Evolutionary conservation across 2,888 invertebrate species (phyloP), one percentile per base, ranked within the genome.

Genomic region (Eupelmus urozonus): DNA sequence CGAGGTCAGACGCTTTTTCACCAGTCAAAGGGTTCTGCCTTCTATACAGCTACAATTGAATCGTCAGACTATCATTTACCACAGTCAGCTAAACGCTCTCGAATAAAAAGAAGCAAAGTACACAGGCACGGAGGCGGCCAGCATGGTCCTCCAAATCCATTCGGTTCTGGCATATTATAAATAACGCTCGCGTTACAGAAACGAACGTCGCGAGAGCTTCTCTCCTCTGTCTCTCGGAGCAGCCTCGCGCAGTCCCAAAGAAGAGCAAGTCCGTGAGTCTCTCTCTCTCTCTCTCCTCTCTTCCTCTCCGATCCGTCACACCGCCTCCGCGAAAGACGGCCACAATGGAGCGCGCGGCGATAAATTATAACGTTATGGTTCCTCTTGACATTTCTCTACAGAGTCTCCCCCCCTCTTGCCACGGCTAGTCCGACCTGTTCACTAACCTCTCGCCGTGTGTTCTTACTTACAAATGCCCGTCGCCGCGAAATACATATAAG

Each of bases 301-400:
- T 83, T 83, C 82, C 82, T 82, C 80, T 82, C 79, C 83, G 87
- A 88, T 88, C 85, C 86, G 87, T 87, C 86, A 86, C 85, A 85
- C 85, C 88, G 88, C 88, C 88, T 86, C 86, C 86, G 84, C 86
- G 83, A 83, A 84, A 84, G 84, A 85, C 85, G 82, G 80, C 81
- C 82, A 88, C 88, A 87, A 88, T 88, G 82, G 85, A 84, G 85
- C 84, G 84, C 82, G 78, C 72, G 53, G 84, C 87, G 85, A 89
- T 88, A 89, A 89, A 89, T 89, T 89, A 89, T 85, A 88, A 88
- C 87, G 86, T 89, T 89, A 89, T 87, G 86, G 87, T 87, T 86
- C 76, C 87, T 87, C 86, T 82, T 84, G 88, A 87, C 87, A 84
- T 87, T 87, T 87, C 86, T 86, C 83, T 85, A 83, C 85, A 85